A percentile compares a stretch with the other conserved stretches of the same genome.
phyloP scores from a whole-genome alignment of 1,140 invertebrate species.

The Helicoverpa armigera region DNA sequence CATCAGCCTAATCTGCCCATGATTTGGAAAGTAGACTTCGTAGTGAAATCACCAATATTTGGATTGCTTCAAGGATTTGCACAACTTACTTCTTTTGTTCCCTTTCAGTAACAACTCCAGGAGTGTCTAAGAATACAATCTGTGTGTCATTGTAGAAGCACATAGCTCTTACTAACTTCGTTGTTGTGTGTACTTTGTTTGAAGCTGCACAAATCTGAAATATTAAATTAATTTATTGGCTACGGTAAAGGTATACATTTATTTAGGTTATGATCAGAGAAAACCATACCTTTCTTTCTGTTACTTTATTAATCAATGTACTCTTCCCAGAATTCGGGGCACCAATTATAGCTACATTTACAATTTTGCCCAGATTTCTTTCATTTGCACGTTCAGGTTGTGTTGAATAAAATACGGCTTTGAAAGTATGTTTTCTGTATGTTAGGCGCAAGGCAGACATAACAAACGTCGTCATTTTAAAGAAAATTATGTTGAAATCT shows the following conservation, averaged over 20 bases:
- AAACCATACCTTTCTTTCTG: constrained; percentile 90
- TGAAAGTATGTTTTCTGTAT: constrained; percentile 52
- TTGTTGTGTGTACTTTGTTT: constrained; percentile 96
- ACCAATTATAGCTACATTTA: constrained; percentile 96
- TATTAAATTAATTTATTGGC: background rate
- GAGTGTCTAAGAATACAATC: constrained; percentile 96
- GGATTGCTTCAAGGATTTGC: background rate
- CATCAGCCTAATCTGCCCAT: no score
- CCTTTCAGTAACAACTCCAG: constrained; percentile 90
- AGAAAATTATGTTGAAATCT: background rate
- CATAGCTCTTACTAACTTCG: constrained; percentile 90
- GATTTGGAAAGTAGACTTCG: no score
- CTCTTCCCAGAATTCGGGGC: constrained; percentile 98
- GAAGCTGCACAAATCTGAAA: constrained; percentile 94
- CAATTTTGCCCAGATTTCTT: constrained; percentile 83
- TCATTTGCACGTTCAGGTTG: constrained; percentile 64
- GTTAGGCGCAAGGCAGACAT: constrained; percentile 53
- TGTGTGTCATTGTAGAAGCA: constrained; percentile 92
- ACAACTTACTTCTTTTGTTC: constrained; percentile 89
- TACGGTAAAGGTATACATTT: background rate
- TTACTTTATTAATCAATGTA: constrained; percentile 95
- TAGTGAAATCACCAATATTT: no score
- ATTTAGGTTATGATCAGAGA: constrained; percentile 3
- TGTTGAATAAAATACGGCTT: constrained; percentile 69
- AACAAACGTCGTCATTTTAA: constrained; percentile 57